Base-by-base conservation (phyloP, 2,888 invertebrate genomes). In the Mechanitis messenoides region DNA sequence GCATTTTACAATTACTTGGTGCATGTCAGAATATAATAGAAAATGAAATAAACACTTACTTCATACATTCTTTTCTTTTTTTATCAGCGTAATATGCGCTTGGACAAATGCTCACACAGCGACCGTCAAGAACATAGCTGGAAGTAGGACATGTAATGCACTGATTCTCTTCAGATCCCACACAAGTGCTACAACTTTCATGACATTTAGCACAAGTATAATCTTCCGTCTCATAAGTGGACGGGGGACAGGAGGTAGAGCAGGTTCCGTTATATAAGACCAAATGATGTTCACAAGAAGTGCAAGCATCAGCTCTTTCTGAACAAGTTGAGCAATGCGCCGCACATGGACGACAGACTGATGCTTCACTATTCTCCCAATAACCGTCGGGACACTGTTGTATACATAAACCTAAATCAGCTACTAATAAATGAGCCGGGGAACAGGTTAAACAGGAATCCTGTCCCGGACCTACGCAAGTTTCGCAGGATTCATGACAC, bases 321-420 rank as follows among this genome's bases (percentile, higher is more conserved):
- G 95, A 94, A 75, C 97, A 97, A 63, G 95, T 95, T 35, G 94
- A 95, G 77, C 97, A 96, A 78, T 96, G 96, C 7, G 95, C 93
- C 64, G 95, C 95, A 78, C 97, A 97, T 0, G 96, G 94, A 4
- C 95, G 92, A 79, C 97, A 97, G 0, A 94, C 94, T 67, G 93
- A 93, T 62, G 95, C 91, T 66, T 93, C 93, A 54, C 91, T 91
- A 77, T 95, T 95, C 87, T 95, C 95, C 86, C 94, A 97, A 79
- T 97, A 97, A 56, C 96, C 96, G 76, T 96, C 96, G 0, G 97
- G 96, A 78, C 97, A 97, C 74, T 95, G 94, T 80, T 96, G 96
- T 64, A 97, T 90, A 74, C 97, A 97, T 31, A 96, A 95, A 53
- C 95, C 95, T 65, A 97, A 91, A 85, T 97, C 97, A 20, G 94